These are phyloP conservation scores for Hemithea aestivaria DNA, from an alignment of 2,888 invertebrate species.

Conservation along the genomic window DNA sequence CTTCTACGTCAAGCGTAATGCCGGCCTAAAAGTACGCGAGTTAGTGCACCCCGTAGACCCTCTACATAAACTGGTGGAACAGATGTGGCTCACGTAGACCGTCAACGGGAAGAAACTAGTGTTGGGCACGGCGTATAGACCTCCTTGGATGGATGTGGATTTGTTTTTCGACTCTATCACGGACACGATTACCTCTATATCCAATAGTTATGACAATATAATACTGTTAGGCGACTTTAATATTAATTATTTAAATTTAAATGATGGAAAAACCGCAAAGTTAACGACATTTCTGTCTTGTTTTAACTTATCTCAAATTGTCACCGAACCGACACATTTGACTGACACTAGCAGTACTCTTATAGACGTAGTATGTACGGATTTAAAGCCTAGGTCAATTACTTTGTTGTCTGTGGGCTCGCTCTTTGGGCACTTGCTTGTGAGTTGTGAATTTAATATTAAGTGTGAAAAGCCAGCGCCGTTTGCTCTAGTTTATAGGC, in stretches of 20 bases:
- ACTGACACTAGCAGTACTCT: background rate
- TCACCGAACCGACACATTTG: background rate
- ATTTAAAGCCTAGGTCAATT: background rate
- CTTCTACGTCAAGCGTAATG: no score
- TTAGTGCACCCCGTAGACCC: no score
- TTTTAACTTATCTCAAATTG: background rate
- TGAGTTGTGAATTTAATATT: background rate
- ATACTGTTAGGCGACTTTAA: background rate
- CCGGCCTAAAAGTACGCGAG: no score
- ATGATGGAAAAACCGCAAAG: background rate
- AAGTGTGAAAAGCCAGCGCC: background rate
- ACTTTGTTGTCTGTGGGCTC: background rate
- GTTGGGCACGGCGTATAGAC: background rate
- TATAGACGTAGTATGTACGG: background rate
- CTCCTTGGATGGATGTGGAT: no score
- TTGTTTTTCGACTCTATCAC: no score
- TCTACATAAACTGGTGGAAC: no score
- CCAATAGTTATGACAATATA: background rate
- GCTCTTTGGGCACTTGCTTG: background rate
- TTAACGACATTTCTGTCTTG: background rate
- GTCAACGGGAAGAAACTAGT: no score
- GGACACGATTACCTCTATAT: background rate
- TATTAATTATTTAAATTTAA: no score
- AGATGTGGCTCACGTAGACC: no score
- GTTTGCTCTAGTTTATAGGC: background rate